Evolutionary conservation across 2,113 vertebrate genomes (phyloP).

Genomic region (Scomber japonicus): DNA sequence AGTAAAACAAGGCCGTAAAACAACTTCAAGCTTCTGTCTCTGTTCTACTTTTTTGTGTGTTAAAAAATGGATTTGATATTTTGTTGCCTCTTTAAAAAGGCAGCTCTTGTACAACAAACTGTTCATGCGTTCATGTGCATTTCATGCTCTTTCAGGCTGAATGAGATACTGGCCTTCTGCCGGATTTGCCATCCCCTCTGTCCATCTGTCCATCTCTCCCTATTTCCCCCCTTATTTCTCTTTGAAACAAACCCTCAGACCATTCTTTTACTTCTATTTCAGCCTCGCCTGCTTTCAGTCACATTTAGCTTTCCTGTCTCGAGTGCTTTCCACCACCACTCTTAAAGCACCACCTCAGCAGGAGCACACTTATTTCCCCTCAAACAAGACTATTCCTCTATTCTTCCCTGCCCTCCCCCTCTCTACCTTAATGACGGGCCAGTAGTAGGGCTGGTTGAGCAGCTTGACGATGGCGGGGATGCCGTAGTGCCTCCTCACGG

Average conservation of each 20-base stretch:
- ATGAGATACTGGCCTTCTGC: constrained; percentile 40
- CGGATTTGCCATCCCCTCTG: neutral
- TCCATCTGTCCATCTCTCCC: constrained; percentile 50
- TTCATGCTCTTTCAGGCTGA: constrained; percentile 33
- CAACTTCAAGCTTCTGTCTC: neutral
- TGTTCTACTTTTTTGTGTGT: no score
- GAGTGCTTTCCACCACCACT: neutral
- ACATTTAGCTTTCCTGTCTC: neutral
- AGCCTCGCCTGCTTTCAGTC: fast-evolving
- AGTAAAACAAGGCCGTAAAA: neutral
- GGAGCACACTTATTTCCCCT: neutral
- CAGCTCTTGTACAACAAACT: constrained; percentile 21
- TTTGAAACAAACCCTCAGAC: neutral
- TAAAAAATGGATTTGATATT: neutral
- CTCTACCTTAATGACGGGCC: constrained; percentile 95
- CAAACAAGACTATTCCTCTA: neutral
- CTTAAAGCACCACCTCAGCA: neutral
- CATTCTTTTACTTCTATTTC: neutral
- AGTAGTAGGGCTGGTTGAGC: constrained; percentile 94
- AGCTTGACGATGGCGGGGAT: constrained; percentile 94
- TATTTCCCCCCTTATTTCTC: neutral
- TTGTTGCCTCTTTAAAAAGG: neutral
- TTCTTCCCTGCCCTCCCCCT: neutral
- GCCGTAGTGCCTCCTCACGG: constrained; percentile 92
- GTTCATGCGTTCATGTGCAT: constrained; percentile 33